A percentile compares a stretch with the other conserved stretches of the same genome.
Conservation (phyloP, 2,888 invertebrate species). For the Thelaira solivaga region DNA sequence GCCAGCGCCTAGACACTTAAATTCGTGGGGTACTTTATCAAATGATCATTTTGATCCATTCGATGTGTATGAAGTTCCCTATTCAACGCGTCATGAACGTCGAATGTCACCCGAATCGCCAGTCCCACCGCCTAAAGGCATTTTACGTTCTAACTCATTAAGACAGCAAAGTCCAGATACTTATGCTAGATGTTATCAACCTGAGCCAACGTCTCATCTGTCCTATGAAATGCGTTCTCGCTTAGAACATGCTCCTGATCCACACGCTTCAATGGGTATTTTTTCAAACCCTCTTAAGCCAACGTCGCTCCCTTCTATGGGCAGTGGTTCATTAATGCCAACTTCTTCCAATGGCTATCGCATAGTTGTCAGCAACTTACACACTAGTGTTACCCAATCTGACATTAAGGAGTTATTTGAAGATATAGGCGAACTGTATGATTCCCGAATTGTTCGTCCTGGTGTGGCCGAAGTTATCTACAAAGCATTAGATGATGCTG, state of each 20-base stretch:
- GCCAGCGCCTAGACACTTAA: slow-evolving; percentile 62
- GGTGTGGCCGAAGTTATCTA: slow-evolving; percentile 96
- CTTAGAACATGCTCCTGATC: slow-evolving; percentile 74
- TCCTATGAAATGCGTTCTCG: slow-evolving; percentile 76
- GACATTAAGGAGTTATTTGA: slow-evolving; percentile 96
- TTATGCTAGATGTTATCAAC: slow-evolving; percentile 68
- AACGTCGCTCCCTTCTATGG: slow-evolving; percentile 71
- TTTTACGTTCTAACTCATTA: slow-evolving; percentile 54
- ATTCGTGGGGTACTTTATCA: slow-evolving; percentile 64
- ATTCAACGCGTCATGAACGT: slow-evolving; percentile 68
- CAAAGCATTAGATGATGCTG: slow-evolving; percentile 89
- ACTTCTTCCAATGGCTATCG: slow-evolving; percentile 81
- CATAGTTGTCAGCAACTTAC: slow-evolving; percentile 93
- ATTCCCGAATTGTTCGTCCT: slow-evolving; percentile 89
- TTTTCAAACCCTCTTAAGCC: slow-evolving; percentile 71
- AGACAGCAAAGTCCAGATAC: slow-evolving; percentile 67
- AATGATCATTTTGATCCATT: slow-evolving; percentile 72
- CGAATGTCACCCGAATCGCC: slow-evolving; percentile 69
- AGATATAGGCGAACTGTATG: slow-evolving; percentile 91
- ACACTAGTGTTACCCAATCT: slow-evolving; percentile 90
- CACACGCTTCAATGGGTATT: slow-evolving; percentile 75
- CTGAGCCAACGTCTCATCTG: slow-evolving; percentile 72
- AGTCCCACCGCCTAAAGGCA: slow-evolving; percentile 65
- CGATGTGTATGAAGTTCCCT: slow-evolving; percentile 73
- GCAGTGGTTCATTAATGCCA: slow-evolving; percentile 70